These are phyloP conservation scores for Montipora sp. DNA, from an alignment of 64 coral and sea anemone genomes.

Conservation along the genomic window DNA sequence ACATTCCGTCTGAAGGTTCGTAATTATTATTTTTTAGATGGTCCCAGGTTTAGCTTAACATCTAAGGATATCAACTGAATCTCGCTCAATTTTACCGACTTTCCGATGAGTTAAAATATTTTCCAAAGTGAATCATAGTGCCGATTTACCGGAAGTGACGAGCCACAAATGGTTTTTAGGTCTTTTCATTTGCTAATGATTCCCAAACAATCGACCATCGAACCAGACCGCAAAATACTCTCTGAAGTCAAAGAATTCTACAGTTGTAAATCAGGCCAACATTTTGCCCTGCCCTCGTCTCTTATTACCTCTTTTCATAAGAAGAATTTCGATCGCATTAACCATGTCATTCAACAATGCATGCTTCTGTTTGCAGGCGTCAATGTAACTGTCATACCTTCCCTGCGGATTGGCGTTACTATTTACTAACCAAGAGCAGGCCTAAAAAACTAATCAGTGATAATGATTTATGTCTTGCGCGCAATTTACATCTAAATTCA, in stretches of 20 bases:
- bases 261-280: conserved; percentile 32
- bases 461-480: conserved; percentile 22
- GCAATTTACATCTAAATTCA: conserved; percentile 56
- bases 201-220: background rate
- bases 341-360: conserved; percentile 15
- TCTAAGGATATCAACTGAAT: background rate
- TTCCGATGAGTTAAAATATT: too few relatives aligned
- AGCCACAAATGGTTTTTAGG: background rate
- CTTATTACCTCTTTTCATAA: conserved; percentile 22
- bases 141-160: conserved; percentile 30
- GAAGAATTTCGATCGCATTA: conserved; percentile 13
- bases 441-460: background rate
- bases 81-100: background rate
- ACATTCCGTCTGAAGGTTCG: background rate
- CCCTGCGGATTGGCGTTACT: background rate
- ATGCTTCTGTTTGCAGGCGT: background rate
- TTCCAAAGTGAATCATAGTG: background rate
- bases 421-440: background rate
- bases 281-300: conserved; percentile 45
- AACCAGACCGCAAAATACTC: background rate
- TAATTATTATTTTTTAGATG: background rate
- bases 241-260: conserved; percentile 5
- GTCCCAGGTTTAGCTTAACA: background rate
- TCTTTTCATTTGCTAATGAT: background rate
- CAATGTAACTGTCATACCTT: background rate